Evolutionary conservation across 2,888 invertebrate genomes (phyloP).

Genomic region (Microctonus aethiopoides): DNA sequence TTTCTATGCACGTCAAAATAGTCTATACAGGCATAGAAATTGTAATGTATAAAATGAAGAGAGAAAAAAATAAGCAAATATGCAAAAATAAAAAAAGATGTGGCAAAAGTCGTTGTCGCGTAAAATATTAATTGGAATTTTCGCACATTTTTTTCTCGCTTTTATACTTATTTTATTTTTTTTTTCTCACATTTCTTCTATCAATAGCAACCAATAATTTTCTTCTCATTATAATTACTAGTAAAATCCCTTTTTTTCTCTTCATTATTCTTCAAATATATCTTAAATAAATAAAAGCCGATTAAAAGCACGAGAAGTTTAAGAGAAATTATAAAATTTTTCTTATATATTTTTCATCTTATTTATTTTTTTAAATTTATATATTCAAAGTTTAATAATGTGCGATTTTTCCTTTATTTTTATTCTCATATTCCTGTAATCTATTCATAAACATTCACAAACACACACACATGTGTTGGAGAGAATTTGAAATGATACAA

Average conservation of each 20-base stretch:
- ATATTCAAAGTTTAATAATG: too few relatives aligned
- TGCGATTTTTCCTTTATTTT: not conserved
- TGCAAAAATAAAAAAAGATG: not conserved
- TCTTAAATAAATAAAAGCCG: too few relatives aligned
- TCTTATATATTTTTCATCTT: not conserved
- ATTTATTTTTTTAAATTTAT: not conserved
- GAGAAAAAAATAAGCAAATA: not conserved
- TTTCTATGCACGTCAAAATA: not conserved
- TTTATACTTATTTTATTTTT: too few relatives aligned
- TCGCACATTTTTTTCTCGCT: not conserved
- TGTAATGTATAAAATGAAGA: too few relatives aligned
- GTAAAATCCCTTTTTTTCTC: too few relatives aligned
- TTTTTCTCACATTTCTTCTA: not conserved
- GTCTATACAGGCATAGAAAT: not conserved
- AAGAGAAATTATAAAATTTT: too few relatives aligned
- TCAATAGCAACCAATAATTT: too few relatives aligned
- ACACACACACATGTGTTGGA: not conserved
- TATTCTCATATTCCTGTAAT: not conserved
- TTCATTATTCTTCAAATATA: too few relatives aligned
- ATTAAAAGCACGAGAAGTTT: too few relatives aligned
- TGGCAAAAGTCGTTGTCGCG: not conserved
- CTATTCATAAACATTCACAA: not conserved
- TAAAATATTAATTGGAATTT: not conserved
- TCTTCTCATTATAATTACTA: too few relatives aligned
- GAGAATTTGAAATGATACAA: not conserved